Percentiles rank a stretch among this genome's conserved stretches.
These are phyloP conservation scores for Chaetophractus vellerosus DNA, from an alignment of 2,797 vertebrate species.

Conservation along the genomic window DNA sequence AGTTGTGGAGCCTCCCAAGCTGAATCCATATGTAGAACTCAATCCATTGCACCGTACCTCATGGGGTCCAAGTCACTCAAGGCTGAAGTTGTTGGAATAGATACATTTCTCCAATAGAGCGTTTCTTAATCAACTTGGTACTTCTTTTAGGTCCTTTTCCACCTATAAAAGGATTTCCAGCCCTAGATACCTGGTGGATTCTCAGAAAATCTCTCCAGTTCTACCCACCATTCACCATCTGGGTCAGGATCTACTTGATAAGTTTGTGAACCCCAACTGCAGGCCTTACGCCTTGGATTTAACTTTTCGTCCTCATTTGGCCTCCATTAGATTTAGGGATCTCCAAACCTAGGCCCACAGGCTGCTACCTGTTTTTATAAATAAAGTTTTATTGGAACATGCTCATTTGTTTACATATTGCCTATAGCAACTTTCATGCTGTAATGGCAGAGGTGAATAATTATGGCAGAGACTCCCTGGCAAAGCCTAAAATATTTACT, in stretches of 20 bases:
- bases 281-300: background rate
- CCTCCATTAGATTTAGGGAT: background rate
- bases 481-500: background rate
- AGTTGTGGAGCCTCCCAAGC: background rate
- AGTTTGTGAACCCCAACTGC: background rate
- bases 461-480: background rate
- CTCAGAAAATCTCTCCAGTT: background rate
- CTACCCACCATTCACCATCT: background rate
- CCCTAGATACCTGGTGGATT: background rate
- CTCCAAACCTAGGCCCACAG: background rate
- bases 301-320: conserved; percentile 31
- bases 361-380: background rate
- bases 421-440: background rate
- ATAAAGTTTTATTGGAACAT: conserved; percentile 1
- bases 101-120: background rate
- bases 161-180: background rate
- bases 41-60: rapidly evolving
- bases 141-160: background rate
- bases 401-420: background rate
- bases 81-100: background rate
- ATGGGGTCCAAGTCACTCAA: background rate
- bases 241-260: background rate
- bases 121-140: background rate
- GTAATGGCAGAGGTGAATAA: background rate
- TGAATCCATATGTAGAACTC: background rate